Percentiles rank a stretch among this genome's conserved stretches.
Conservation (phyloP, 2,797 vertebrate species). For the Sebastes taczanowskii region DNA sequence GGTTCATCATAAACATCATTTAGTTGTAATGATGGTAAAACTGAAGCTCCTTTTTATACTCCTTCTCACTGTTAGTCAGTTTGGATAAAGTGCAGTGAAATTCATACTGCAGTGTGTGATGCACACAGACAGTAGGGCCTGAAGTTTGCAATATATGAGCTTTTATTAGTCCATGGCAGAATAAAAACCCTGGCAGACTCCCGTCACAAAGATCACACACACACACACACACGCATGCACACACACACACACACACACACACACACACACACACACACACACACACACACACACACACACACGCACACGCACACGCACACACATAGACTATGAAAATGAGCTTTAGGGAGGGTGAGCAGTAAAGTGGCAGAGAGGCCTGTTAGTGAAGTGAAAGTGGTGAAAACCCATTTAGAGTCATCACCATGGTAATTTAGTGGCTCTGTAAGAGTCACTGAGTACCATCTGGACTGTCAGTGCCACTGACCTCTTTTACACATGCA, state of each 20-base stretch:
- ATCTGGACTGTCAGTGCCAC: conserved; percentile 11
- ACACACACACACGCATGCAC: no score
- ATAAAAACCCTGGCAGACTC: neutral
- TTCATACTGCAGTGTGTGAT: neutral
- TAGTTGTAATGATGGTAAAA: neutral
- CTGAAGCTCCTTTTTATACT: neutral
- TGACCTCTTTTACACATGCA: neutral
- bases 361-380: conserved; percentile 30
- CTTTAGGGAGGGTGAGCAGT: conserved; percentile 9
- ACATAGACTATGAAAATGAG: neutral
- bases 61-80: neutral
- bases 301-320: neutral
- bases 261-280: neutral
- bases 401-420: conserved; percentile 27
- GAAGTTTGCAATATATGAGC: neutral
- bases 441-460: conserved; percentile 10
- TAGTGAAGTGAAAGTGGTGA: conserved; percentile 32
- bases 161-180: conserved; percentile 8
- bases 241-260: neutral
- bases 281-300: no score
- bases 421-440: conserved; percentile 35
- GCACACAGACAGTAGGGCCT: neutral
- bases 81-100: neutral
- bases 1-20: neutral
- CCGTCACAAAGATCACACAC: neutral